These are phyloP conservation scores for Nephrotoma appendiculata DNA, from an alignment of 2,888 invertebrate species.

Conservation along the genomic window DNA sequence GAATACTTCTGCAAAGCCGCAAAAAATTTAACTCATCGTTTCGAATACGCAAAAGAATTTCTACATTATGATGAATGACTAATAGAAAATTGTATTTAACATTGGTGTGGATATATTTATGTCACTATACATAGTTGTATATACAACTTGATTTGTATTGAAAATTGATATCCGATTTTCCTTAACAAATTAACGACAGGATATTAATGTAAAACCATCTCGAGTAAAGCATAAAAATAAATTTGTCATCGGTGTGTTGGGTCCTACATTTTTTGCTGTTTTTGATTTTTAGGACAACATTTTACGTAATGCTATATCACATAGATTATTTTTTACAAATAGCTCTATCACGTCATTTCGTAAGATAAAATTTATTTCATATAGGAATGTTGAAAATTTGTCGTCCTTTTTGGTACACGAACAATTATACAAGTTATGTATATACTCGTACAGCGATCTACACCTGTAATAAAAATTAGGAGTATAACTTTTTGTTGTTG, in stretches of 20 bases:
- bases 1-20: not conserved
- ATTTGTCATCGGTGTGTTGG: not conserved
- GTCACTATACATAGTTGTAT: too few species aligned
- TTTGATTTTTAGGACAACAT: not conserved
- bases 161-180: not conserved
- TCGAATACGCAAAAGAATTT: not conserved
- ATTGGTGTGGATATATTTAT: not conserved
- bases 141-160: not conserved
- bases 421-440: too few species aligned
- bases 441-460: not conserved
- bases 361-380: not conserved
- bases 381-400: too few species aligned
- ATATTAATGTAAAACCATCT: not conserved
- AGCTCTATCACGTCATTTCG: not conserved
- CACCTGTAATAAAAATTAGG: not conserved
- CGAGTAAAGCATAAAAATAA: not conserved
- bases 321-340: not conserved
- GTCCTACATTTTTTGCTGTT: not conserved
- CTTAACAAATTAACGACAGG: not conserved
- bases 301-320: not conserved
- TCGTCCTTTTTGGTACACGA: too few species aligned
- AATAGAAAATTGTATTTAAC: not conserved
- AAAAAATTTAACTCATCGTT: not conserved
- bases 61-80: not conserved
- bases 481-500: not conserved